Evolutionary conservation across 2,888 invertebrate species (phyloP).

Genomic region (Melolontha melolontha): DNA sequence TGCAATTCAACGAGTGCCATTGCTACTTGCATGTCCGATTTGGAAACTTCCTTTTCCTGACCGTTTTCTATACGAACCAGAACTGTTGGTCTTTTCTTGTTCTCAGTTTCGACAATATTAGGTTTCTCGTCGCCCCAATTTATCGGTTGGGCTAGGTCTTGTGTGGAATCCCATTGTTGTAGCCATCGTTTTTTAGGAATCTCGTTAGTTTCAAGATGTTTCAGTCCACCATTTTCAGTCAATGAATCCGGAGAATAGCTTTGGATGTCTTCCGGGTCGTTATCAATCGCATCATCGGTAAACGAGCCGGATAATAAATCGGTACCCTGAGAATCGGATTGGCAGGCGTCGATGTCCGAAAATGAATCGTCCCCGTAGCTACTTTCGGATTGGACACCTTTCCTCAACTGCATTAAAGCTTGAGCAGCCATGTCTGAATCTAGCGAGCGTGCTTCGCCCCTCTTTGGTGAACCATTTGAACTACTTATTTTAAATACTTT

Average conservation of each 20-base stretch:
- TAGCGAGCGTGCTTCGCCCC: constrained; percentile 15
- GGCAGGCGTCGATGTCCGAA: constrained; percentile 36
- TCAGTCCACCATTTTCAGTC: constrained; percentile 15
- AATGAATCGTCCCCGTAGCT: constrained; percentile 26
- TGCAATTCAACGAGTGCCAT: constrained; percentile 73
- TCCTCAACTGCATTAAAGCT: constrained; percentile 39
- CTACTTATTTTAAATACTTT: constrained; percentile 30
- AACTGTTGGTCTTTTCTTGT: constrained; percentile 69
- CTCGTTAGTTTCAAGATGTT: constrained; percentile 47
- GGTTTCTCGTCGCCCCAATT: constrained; percentile 64
- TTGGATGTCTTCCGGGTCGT: constrained; percentile 22
- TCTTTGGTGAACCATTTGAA: constrained; percentile 27
- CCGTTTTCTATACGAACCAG: constrained; percentile 64
- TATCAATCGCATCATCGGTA: constrained; percentile 31
- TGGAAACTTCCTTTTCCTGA: constrained; percentile 57
- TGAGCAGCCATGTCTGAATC: constrained; percentile 41
- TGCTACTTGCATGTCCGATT: constrained; percentile 70
- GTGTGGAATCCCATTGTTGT: constrained; percentile 60
- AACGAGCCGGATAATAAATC: constrained; percentile 28
- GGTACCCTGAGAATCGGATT: constrained; percentile 37
- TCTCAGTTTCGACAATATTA: constrained; percentile 59
- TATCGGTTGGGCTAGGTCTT: constrained; percentile 68
- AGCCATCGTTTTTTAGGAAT: constrained; percentile 74
- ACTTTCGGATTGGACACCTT: constrained; percentile 19
- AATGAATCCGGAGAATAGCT: constrained; percentile 35